phyloP scores from a whole-genome alignment of 2,888 invertebrate genomes.

The Acheta domesticus region DNA sequence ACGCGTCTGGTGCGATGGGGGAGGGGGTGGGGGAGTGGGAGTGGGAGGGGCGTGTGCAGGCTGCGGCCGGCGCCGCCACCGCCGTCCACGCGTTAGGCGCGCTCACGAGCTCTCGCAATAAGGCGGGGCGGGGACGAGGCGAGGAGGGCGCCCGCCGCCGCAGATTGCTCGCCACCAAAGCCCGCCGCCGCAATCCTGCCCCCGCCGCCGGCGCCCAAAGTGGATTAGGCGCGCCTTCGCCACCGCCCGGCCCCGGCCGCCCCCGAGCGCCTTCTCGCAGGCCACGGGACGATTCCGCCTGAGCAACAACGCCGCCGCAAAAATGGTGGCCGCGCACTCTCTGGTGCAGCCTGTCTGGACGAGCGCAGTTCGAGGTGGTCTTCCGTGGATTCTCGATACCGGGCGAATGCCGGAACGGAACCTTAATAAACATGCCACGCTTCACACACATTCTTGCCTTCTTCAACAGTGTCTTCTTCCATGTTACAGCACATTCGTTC shows the following conservation, averaged over 20 bases:
- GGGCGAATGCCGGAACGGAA: too few relatives aligned
- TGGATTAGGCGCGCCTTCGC: background rate
- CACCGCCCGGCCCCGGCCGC: background rate
- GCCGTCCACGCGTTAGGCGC: background rate
- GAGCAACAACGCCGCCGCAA: background rate
- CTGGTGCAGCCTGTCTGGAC: too few relatives aligned
- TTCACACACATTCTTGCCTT: too few relatives aligned
- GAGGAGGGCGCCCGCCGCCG: background rate
- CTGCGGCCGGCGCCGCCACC: background rate
- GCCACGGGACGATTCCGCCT: background rate
- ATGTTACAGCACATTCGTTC: too few relatives aligned
- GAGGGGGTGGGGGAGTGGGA: background rate
- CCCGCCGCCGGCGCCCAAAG: background rate
- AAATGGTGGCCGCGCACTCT: background rate
- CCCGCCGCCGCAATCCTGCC: background rate
- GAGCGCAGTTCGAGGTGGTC: background rate
- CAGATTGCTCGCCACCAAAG: background rate
- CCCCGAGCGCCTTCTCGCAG: background rate
- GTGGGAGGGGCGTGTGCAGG: background rate
- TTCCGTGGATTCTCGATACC: too few relatives aligned
- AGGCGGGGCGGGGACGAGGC: background rate
- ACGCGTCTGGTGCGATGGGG: too few relatives aligned
- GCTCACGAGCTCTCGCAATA: too few relatives aligned
- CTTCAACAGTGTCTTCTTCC: too few relatives aligned
- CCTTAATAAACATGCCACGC: too few relatives aligned